Conservation (phyloP, 2,113 vertebrate genomes). For the Guaruba guarouba region DNA sequence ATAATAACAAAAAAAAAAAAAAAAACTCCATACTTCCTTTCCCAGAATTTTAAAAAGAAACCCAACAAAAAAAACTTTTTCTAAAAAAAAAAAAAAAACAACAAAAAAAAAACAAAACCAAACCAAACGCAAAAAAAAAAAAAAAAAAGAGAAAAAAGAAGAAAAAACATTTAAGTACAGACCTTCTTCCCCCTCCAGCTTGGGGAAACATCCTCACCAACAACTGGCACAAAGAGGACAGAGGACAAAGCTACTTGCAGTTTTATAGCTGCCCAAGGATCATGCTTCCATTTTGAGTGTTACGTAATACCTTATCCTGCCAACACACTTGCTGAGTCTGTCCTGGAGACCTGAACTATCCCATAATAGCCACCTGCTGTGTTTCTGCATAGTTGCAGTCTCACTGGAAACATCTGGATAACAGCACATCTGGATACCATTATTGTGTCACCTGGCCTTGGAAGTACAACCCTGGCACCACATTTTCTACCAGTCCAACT, state of each 20-base stretch:
- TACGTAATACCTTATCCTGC: not conserved
- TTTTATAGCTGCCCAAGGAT: not conserved
- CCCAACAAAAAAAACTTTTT: too few relatives aligned
- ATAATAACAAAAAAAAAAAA: too few relatives aligned
- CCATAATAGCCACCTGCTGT: rapidly evolving
- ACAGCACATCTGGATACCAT: not conserved
- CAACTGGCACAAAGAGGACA: rapidly evolving
- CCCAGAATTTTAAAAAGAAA: too few relatives aligned
- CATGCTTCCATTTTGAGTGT: not conserved
- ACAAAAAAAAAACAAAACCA: too few relatives aligned
- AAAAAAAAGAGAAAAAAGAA: too few relatives aligned
- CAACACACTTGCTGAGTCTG: not conserved
- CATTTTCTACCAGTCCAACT: not conserved
- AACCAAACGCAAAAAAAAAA: too few relatives aligned
- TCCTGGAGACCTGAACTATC: rapidly evolving
- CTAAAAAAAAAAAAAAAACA: too few relatives aligned
- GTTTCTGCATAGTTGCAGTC: not conserved
- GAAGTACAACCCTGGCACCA: not conserved
- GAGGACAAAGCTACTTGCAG: rapidly evolving
- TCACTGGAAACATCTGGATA: not conserved
- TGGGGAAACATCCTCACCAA: not conserved
- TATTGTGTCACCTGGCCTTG: rapidly evolving
- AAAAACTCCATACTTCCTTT: too few relatives aligned
- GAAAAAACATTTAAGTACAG: too few relatives aligned
- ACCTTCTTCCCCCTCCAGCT: not conserved